These are phyloP conservation scores for Sebastes aleutianus DNA, from an alignment of 2,797 vertebrate genomes.

Conservation along the genomic window DNA sequence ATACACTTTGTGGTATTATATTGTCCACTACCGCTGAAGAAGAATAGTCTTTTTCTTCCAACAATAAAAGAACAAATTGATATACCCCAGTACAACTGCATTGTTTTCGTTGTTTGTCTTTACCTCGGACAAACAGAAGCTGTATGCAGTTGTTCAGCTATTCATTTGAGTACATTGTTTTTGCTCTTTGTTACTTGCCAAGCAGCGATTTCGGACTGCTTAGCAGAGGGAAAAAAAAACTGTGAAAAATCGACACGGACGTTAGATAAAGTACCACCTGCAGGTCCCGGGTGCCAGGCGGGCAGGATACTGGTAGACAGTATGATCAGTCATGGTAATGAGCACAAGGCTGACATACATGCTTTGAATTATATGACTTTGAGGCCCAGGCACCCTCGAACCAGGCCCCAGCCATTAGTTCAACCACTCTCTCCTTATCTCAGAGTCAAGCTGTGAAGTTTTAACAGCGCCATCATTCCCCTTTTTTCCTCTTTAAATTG, in stretches of 20 bases:
- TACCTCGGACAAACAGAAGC: conserved; percentile 35
- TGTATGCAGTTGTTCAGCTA: conserved; percentile 39
- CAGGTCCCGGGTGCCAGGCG: conserved; percentile 83
- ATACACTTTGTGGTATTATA: conserved; percentile 31
- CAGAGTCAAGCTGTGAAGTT: conserved; percentile 75
- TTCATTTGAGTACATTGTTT: conserved; percentile 52
- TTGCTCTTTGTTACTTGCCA: conserved; percentile 46
- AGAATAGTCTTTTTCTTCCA: conserved; percentile 13
- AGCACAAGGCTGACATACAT: conserved; percentile 76
- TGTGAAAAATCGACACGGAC: conserved; percentile 78
- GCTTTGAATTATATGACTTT: conserved; percentile 77
- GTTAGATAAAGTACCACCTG: conserved; percentile 84
- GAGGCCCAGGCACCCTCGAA: conserved; percentile 65
- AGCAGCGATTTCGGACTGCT: conserved; percentile 60
- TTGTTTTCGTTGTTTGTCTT: conserved; percentile 35
- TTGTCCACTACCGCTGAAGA: conserved; percentile 19
- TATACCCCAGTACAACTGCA: conserved; percentile 25
- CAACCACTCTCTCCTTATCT: conserved; percentile 71
- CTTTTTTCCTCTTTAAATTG: conserved; percentile 41
- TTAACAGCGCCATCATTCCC: conserved; percentile 73
- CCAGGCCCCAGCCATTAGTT: conserved; percentile 71
- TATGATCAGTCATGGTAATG: conserved; percentile 86
- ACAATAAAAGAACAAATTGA: conserved; percentile 49
- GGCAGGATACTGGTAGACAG: conserved; percentile 82
- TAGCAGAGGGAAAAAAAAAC: conserved; percentile 47